Percentiles rank a stretch among this genome's conserved stretches.
Evolutionary conservation across 2,113 vertebrate genomes (phyloP).

Genomic region (Brachirus orientalis): DNA sequence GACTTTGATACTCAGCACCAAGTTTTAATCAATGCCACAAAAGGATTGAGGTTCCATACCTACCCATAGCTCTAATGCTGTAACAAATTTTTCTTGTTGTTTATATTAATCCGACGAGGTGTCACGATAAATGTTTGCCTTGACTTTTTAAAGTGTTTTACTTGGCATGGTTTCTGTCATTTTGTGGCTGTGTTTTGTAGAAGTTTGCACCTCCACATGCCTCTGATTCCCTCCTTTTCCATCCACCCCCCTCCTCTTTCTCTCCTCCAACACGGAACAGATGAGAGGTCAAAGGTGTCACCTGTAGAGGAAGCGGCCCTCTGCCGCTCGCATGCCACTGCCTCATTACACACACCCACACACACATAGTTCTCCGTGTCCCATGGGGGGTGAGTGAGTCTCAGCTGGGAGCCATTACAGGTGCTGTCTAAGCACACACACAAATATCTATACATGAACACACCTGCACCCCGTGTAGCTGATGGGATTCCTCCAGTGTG

Average conservation of each 20-base stretch:
- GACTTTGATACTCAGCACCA: no score
- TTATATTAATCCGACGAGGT: not conserved
- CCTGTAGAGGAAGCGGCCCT: constrained; percentile 83
- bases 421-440: constrained; percentile 63
- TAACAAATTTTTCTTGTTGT: not conserved
- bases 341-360: constrained; percentile 76
- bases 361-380: constrained; percentile 34
- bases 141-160: no score
- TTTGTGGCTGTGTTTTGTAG: constrained; percentile 3
- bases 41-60: no score
- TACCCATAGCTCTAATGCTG: not conserved
- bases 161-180: not conserved
- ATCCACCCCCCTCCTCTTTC: constrained; percentile 32
- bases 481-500: constrained; percentile 56
- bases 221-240: constrained; percentile 26
- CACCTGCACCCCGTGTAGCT: constrained; percentile 19
- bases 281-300: constrained; percentile 87
- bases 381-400: constrained; percentile 10
- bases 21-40: no score
- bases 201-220: constrained; percentile 22
- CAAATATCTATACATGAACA: constrained; percentile 42
- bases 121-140: not conserved
- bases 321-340: constrained; percentile 81
- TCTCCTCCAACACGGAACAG: constrained; percentile 78
- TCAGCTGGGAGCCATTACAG: constrained; percentile 87